Base-by-base conservation (phyloP, 2,113 vertebrate genomes). In the Phainopepla nitens region DNA sequence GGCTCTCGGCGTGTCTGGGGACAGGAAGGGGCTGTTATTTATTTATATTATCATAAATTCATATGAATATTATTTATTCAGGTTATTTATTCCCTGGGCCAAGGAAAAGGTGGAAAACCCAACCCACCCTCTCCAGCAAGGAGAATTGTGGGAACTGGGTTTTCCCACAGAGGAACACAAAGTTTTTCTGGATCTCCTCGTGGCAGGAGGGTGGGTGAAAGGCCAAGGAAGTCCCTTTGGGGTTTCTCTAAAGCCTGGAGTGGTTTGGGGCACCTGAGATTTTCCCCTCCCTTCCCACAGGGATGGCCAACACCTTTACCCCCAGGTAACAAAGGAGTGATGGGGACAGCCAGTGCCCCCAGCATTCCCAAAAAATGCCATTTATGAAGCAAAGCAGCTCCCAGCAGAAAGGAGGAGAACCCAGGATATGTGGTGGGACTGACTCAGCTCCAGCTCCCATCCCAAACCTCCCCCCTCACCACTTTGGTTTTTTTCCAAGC, bases 1-100 rank as follows among this genome's bases (percentile, higher is more conserved):
- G 99, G 88, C 99, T 99, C 97, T 99, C 99, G 5, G 99, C 99
- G 64, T 99, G 99, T 96, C 99, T 99, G 98, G 80, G 94, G 73
- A 9, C 79, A 82, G 36, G 61, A 21, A 35, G 28, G 84, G 21
- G 49, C 11, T 15, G 58, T 93, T n/a, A 39, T 39, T 39, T 39
- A 39, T 39, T 39, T n/a, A n/a, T n/a, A n/a, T n/a, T n/a, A n/a
- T n/a, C n/a, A n/a, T n/a, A n/a, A n/a, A n/a, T n/a, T n/a, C n/a
- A n/a, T n/a, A n/a, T n/a, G n/a, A n/a, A n/a, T n/a, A n/a, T 93
- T n/a, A 39, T 39, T 39, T 39, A 39, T 39, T 39, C 39, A 39
- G 39, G 39, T 39, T 39, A 39, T 39, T 39, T 39, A 94, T 1
- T 72, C 4, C 3, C 15, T 1, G 16, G 0, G 19, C 42, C 7